These are phyloP conservation scores for Micrasema longulum DNA, from an alignment of 1,140 invertebrate species.

Conservation along the genomic window DNA sequence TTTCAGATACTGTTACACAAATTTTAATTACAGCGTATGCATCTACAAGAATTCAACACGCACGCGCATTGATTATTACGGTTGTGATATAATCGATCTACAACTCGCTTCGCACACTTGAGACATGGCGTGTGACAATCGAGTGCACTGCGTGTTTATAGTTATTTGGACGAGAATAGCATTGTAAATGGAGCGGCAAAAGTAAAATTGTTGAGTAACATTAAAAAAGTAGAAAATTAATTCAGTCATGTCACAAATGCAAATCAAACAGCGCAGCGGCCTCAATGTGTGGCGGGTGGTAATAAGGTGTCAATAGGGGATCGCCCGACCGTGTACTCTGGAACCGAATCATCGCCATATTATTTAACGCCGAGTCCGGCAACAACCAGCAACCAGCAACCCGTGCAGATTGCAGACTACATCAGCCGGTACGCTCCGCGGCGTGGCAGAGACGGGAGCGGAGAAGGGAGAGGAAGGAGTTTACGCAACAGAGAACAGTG, in stretches of 20 bases:
- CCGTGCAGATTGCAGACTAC: background rate
- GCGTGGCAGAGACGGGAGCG: background rate
- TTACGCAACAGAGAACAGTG: conserved; percentile 38
- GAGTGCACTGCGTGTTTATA: conserved; percentile 26
- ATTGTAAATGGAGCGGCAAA: conserved; percentile 29
- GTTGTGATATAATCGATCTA: conserved; percentile 17
- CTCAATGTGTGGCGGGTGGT: background rate
- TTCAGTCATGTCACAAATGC: conserved; percentile 8
- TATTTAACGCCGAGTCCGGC: no score
- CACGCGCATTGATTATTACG: background rate
- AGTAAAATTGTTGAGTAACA: conserved; percentile 8
- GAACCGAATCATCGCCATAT: no score
- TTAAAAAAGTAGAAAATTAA: background rate
- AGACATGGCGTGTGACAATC: conserved; percentile 17
- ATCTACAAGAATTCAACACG: background rate
- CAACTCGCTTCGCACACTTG: background rate
- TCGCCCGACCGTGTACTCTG: no score
- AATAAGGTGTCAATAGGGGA: background rate
- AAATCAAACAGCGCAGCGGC: conserved; percentile 1
- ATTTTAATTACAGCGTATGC: background rate
- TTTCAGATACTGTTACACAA: no score
- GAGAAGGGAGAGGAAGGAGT: conserved; percentile 2
- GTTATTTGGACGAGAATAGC: conserved; percentile 15
- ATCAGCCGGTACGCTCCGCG: conserved; percentile 5
- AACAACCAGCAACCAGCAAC: no score